A percentile compares a stretch with the other conserved stretches of the same genome.
phyloP scores from a whole-genome alignment of 2,888 invertebrate genomes.

The Caenorhabditis doughertyi region DNA sequence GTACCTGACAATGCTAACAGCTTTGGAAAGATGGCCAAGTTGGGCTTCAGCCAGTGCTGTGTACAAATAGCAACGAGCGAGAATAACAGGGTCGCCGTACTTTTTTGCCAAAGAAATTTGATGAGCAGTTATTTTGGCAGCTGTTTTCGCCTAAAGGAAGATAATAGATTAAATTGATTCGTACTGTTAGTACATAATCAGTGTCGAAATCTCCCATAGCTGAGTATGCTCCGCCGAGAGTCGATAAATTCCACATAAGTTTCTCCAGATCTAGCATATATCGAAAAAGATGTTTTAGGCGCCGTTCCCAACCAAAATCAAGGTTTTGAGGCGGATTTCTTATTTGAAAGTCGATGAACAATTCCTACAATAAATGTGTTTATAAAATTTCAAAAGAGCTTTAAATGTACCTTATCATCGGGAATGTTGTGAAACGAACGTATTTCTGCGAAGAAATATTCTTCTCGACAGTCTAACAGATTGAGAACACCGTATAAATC shows the following conservation, averaged over 20 bases:
- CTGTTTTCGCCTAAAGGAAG: constrained; percentile 89
- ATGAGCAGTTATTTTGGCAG: constrained; percentile 86
- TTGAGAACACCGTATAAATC: constrained; percentile 48
- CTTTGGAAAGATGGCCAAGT: constrained; percentile 86
- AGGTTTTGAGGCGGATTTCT: constrained; percentile 33
- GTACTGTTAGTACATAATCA: constrained; percentile 47
- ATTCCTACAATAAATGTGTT: constrained; percentile 16
- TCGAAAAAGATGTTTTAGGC: constrained; percentile 59
- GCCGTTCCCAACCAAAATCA: constrained; percentile 63
- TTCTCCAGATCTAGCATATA: constrained; percentile 88
- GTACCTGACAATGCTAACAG: constrained; percentile 64
- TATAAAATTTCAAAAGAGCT: no score
- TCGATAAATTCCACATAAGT: constrained; percentile 95
- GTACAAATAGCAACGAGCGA: constrained; percentile 91
- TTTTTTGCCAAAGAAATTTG: constrained; percentile 90
- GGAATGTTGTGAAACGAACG: constrained; percentile 38
- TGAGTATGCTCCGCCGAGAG: constrained; percentile 96
- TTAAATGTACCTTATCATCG: constrained; percentile 8
- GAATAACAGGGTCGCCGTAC: constrained; percentile 90
- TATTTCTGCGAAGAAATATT: constrained; percentile 26
- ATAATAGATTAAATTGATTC: neutral
- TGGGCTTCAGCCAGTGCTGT: constrained; percentile 93
- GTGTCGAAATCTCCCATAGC: constrained; percentile 91
- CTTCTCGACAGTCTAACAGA: constrained; percentile 9
- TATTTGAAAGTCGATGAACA: constrained; percentile 20